Percentiles rank a stretch among this genome's conserved stretches.
These are phyloP conservation scores for Danio choprae DNA, from an alignment of 2,797 vertebrate species.

Conservation along the genomic window DNA sequence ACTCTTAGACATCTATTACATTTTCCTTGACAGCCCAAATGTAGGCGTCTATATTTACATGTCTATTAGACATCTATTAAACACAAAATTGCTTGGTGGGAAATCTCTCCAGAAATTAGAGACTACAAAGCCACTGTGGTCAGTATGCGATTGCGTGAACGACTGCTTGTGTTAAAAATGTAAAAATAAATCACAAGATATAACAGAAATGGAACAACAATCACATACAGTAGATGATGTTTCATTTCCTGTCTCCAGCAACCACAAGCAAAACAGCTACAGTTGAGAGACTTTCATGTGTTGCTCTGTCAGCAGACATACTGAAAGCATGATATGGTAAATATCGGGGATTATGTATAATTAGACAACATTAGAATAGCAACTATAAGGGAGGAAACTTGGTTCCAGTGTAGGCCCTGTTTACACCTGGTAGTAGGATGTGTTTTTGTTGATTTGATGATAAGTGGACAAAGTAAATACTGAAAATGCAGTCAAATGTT, in stretches of 20 bases:
- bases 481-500: too few species aligned
- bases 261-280: not conserved
- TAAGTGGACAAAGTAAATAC: too few species aligned
- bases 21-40: too few species aligned
- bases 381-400: not conserved
- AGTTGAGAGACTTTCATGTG: not conserved
- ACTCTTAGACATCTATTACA: too few species aligned
- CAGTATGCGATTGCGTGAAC: constrained; percentile 56
- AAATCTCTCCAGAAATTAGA: constrained; percentile 40
- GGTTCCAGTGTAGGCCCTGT: not conserved
- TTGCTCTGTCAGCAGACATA: not conserved
- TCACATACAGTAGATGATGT: not conserved
- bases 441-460: too few species aligned
- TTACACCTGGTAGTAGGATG: too few species aligned
- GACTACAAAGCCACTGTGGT: constrained; percentile 54
- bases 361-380: constrained; percentile 1
- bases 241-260: constrained; percentile 15
- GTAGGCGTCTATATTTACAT: too few species aligned
- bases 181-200: constrained; percentile 24
- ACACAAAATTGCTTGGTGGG: too few species aligned
- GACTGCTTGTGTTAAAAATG: constrained; percentile 31
- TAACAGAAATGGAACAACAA: constrained; percentile 36
- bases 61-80: too few species aligned
- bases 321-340: not conserved
- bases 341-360: not conserved